Evolutionary conservation across 2,888 invertebrate genomes (phyloP).

Genomic region (Drosophila aldrichi): DNA sequence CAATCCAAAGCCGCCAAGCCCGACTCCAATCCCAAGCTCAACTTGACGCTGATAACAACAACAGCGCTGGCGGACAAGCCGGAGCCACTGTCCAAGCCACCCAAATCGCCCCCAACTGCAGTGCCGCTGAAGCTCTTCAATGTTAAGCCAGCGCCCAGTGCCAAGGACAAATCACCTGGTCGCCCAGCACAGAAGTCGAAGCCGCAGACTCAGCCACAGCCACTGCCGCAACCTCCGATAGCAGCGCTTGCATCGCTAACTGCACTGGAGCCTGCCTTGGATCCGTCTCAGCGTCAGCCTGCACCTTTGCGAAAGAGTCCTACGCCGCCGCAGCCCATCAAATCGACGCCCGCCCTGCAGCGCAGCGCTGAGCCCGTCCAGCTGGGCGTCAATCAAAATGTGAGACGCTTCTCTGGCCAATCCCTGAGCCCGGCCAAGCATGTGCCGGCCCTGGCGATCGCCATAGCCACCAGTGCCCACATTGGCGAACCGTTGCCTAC

Average conservation of each 20-base stretch:
- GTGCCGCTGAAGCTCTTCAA: conserved; percentile 44
- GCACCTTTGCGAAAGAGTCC: conserved; percentile 60
- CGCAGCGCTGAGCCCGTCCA: conserved; percentile 83
- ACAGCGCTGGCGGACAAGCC: conserved; percentile 56
- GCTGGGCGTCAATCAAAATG: conserved; percentile 76
- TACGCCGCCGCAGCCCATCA: conserved; percentile 73
- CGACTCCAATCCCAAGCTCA: conserved; percentile 61
- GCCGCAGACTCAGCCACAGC: conserved; percentile 58
- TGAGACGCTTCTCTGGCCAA: conserved; percentile 74
- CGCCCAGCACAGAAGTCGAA: conserved; percentile 57
- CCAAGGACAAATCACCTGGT: conserved; percentile 53
- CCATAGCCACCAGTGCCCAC: conserved; percentile 72
- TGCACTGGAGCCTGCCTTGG: conserved; percentile 34
- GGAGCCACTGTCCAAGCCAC: conserved; percentile 3
- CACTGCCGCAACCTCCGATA: conserved; percentile 59
- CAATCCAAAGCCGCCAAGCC: conserved; percentile 15
- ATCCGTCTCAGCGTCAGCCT: conserved; percentile 16
- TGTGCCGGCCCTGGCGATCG: conserved; percentile 76
- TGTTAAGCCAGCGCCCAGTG: conserved; percentile 29
- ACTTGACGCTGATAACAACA: conserved; percentile 58
- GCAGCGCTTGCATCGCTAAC: no score
- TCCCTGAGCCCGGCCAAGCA: conserved; percentile 75
- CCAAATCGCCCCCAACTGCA: conserved; percentile 43
- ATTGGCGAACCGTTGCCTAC: conserved; percentile 65
- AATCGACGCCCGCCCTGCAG: conserved; percentile 76